A percentile compares a stretch with the other conserved stretches of the same genome.
Conservation (phyloP, 2,888 invertebrate species). For the Scrobipalpa costella region DNA sequence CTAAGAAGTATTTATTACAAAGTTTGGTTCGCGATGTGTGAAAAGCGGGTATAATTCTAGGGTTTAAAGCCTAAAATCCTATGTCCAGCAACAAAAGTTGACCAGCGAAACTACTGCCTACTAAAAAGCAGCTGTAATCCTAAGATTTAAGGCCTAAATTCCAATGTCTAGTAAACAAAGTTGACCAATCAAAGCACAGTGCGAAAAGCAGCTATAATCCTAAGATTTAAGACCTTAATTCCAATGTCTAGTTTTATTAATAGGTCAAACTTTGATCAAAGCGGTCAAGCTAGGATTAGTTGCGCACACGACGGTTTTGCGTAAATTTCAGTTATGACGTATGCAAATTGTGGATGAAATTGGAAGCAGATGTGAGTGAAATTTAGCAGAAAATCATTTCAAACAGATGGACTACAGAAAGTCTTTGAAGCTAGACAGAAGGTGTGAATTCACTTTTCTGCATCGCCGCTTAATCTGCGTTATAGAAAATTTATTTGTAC, state of each 20-base stretch:
- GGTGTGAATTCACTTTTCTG: no score
- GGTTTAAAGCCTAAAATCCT: neutral
- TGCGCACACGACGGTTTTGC: neutral
- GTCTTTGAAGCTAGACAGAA: neutral
- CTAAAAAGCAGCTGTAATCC: neutral
- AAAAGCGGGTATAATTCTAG: neutral
- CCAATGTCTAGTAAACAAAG: no score
- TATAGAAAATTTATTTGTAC: no score
- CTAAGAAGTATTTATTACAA: neutral
- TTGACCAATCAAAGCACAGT: neutral
- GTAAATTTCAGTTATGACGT: neutral
- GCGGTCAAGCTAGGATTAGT: constrained; percentile 14
- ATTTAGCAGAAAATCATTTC: neutral
- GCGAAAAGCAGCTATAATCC: neutral
- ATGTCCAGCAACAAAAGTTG: neutral
- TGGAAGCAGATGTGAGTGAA: constrained; percentile 4
- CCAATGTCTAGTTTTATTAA: no score
- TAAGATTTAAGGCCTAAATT: neutral
- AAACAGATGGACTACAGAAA: neutral
- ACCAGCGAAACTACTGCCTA: no score
- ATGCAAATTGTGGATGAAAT: constrained; percentile 9
- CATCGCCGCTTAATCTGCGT: no score
- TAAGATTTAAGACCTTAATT: neutral
- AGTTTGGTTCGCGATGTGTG: neutral
- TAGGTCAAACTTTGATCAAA: constrained; percentile 13